Percentiles rank a stretch among this genome's conserved stretches.
These are phyloP conservation scores for Centropus unirufus DNA, from an alignment of 2,113 vertebrate species.

Conservation along the genomic window DNA sequence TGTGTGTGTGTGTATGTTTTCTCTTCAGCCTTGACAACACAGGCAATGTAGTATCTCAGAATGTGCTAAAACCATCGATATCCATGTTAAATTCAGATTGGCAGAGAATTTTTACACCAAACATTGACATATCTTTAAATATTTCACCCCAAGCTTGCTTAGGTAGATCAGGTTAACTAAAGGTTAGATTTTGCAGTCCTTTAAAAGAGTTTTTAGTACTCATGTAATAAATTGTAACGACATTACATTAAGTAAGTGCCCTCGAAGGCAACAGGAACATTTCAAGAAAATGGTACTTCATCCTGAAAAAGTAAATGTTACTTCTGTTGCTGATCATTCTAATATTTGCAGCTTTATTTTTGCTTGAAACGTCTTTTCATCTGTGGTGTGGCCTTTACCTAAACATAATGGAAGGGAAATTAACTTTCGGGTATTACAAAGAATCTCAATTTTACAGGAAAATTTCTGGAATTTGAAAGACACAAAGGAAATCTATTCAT, in stretches of 20 bases:
- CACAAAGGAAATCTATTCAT: neutral
- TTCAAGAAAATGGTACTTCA: neutral
- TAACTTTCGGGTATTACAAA: neutral
- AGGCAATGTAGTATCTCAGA: neutral
- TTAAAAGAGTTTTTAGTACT: neutral
- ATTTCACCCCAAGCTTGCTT: neutral
- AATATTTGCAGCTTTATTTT: neutral
- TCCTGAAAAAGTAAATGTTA: neutral
- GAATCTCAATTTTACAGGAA: neutral
- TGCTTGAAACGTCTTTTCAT: neutral
- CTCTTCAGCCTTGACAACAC: neutral
- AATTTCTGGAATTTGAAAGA: neutral
- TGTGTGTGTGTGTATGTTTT: neutral
- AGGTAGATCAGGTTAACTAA: neutral
- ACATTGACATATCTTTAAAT: neutral
- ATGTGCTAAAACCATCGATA: neutral
- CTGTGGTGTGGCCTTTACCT: neutral
- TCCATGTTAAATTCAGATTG: neutral
- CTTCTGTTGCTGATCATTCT: neutral
- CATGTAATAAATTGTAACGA: neutral
- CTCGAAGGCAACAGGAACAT: neutral
- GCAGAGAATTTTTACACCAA: neutral
- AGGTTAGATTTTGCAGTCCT: neutral
- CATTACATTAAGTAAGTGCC: neutral
- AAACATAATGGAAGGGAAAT: neutral